Evolutionary conservation across 2,113 vertebrate genomes (phyloP).

Genomic region (Recurvirostra avosetta): DNA sequence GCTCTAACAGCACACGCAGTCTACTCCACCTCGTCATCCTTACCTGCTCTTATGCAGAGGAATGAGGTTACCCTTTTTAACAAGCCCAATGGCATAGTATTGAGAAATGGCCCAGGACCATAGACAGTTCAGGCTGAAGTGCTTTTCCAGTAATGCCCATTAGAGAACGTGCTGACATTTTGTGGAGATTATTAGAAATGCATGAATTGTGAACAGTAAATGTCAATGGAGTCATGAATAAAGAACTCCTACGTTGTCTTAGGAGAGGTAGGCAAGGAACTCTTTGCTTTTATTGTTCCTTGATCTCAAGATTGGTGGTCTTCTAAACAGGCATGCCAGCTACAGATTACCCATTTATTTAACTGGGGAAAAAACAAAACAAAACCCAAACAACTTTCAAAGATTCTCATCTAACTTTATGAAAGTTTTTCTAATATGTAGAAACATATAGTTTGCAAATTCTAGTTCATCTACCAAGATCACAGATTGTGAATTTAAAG

Average conservation of each 20-base stretch:
- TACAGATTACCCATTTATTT: not conserved
- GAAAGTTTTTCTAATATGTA: not conserved
- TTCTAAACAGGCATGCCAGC: not conserved
- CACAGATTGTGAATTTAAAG: constrained; percentile 41
- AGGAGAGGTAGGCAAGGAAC: not conserved
- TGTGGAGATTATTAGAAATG: constrained; percentile 60
- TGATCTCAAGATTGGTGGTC: not conserved
- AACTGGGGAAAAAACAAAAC: not conserved
- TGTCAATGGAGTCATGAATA: constrained; percentile 38
- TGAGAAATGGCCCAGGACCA: not conserved
- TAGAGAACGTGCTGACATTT: constrained; percentile 65
- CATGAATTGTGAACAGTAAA: constrained; percentile 46
- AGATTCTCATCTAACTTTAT: not conserved
- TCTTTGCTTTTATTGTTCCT: not conserved
- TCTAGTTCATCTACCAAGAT: not conserved
- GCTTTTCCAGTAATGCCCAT: not conserved
- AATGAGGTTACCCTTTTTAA: not conserved
- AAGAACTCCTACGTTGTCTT: constrained; percentile 19
- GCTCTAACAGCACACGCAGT: not conserved
- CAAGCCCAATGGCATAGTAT: not conserved
- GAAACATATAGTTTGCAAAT: not conserved
- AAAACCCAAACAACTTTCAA: not conserved
- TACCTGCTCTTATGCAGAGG: not conserved
- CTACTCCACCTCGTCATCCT: not conserved
- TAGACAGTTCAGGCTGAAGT: not conserved